These are phyloP conservation scores for Uria lomvia DNA, from an alignment of 2,113 vertebrate species.

Conservation along the genomic window DNA sequence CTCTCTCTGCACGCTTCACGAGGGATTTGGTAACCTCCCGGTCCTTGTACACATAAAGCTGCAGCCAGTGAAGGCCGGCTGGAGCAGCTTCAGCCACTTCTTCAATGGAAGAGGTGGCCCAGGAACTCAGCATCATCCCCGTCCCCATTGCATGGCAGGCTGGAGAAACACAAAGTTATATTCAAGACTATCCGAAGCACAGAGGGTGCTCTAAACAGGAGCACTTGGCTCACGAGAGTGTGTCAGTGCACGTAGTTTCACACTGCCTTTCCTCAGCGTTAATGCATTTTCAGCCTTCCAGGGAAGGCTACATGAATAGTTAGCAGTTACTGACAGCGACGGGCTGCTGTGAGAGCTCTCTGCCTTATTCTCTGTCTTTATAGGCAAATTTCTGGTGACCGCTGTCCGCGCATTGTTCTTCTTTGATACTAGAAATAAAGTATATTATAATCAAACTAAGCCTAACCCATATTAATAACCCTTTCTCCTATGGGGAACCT, in stretches of 20 bases:
- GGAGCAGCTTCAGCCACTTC: conserved; percentile 82
- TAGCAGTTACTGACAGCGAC: not conserved
- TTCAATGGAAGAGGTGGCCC: conserved; percentile 93
- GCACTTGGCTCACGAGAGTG: not conserved
- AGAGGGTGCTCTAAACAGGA: not conserved
- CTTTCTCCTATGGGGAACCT: not conserved
- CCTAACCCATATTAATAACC: not conserved
- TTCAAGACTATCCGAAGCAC: not conserved
- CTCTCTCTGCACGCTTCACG: conserved; percentile 82
- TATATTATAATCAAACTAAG: not conserved
- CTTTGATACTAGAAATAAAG: not conserved
- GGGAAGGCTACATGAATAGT: accelerated
- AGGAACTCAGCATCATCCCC: conserved; percentile 97
- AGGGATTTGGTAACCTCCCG: conserved; percentile 81
- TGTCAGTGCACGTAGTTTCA: accelerated
- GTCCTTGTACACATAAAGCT: conserved; percentile 95
- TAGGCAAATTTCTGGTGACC: not conserved
- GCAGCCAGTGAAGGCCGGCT: conserved; percentile 78
- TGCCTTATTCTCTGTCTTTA: not conserved
- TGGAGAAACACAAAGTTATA: conserved; percentile 5
- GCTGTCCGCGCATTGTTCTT: accelerated
- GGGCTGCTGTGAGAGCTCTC: not conserved
- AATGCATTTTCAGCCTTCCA: not conserved
- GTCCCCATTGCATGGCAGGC: conserved; percentile 83
- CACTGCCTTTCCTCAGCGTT: not conserved